These are phyloP conservation scores for Orthosia gracilis DNA, from an alignment of 2,888 invertebrate genomes.

Conservation along the genomic window DNA sequence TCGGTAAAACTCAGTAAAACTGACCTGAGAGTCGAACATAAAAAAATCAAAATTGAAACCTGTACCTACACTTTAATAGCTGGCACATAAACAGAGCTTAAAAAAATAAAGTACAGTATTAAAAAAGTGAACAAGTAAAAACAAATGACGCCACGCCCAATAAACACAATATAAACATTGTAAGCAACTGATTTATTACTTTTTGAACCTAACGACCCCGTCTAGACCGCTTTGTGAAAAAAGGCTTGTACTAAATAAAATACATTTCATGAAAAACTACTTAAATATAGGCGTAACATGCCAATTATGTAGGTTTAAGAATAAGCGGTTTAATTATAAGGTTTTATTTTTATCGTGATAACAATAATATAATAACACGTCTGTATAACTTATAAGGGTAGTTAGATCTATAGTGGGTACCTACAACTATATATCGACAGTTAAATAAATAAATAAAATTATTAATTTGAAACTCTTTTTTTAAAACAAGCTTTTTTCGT, in stretches of 20 bases:
- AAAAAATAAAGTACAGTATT: too few species aligned
- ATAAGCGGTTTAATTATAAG: conserved; percentile 15
- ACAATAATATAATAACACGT: neutral
- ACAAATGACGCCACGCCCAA: conserved; percentile 21
- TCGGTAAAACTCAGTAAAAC: neutral
- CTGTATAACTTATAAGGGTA: neutral
- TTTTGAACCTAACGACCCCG: conserved; percentile 15
- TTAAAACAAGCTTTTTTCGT: too few species aligned
- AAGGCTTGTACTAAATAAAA: conserved; percentile 11
- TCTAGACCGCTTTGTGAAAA: conserved; percentile 37
- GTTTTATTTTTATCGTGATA: conserved; percentile 13
- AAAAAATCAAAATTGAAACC: neutral
- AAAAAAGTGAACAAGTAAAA: conserved; percentile 8
- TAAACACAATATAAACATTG: conserved; percentile 26
- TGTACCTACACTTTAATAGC: neutral
- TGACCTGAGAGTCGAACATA: neutral
- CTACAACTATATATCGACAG: too few species aligned
- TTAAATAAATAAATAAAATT: too few species aligned
- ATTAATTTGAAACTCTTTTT: too few species aligned
- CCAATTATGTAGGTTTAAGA: neutral
- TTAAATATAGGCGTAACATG: neutral
- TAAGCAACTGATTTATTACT: conserved; percentile 46
- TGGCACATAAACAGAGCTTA: neutral
- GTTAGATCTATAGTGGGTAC: neutral
- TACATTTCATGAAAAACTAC: conserved; percentile 27